Evolutionary conservation across 2,888 invertebrate species (phyloP), one percentile per base, ranked within the genome.

Genomic region (Cremastinae sp.): DNA sequence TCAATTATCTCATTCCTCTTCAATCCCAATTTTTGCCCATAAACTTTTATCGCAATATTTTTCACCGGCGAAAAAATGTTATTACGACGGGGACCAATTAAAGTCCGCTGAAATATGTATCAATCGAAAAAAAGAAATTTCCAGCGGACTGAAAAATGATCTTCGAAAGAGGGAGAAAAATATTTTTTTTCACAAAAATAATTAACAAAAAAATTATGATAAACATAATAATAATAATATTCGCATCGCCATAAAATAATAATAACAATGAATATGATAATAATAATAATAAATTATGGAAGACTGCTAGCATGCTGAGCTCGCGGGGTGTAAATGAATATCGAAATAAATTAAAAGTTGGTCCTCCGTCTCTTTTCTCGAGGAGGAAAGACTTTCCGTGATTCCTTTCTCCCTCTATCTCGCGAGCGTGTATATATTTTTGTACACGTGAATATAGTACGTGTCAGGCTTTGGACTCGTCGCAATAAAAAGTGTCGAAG

Each of bases 401-500:
- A 16, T 1, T 12, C 12, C 8, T 28, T 53, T n/a, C 35, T 28
- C 35, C 39, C 7, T 47, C 14, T 28, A 7, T 12, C 7, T 16
- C 16, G 62, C n/a, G 39, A 35, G 53, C 20, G 64, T 35, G 41
- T 16, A 28, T 37, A 59, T 12, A 49, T 49, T 35, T 41, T 14
- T 18, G 18, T 61, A 70, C 39, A 53, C 65, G 55, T 59, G 56
- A 18, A 66, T 37, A 66, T 45, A 71, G 56, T 71, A 66, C 66
- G 72, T 75, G 72, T 72, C 75, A 72, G 35, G 66, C 61, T 37
- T 64, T 14, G 18, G 68, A 41, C 76, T 64, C 53, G 72, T 73
- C 68, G 72, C 72, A 64, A 76, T 76, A 76, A 76, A 73, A 72
- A 76, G 68, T 76, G 72, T 73, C 76, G 72, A 76, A 76, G 72